Conservation (phyloP, 2,113 vertebrate genomes). For the Thryonomys swinderianus region DNA sequence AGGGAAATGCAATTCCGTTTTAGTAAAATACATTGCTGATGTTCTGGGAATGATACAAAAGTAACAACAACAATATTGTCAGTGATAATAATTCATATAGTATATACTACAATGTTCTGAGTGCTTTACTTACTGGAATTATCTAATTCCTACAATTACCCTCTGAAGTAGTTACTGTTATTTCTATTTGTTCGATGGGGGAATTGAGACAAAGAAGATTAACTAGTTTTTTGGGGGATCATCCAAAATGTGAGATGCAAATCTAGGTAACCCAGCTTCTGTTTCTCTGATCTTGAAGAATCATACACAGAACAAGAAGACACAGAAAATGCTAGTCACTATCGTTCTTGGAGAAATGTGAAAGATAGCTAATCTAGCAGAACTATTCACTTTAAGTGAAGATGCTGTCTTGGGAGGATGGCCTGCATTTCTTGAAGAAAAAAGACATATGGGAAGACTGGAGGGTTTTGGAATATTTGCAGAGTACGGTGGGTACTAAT, state of each 20-base stretch:
- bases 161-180: neutral
- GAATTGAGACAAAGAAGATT: neutral
- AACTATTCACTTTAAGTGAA: neutral
- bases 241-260: slow-evolving; percentile 15
- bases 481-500: too few relatives aligned
- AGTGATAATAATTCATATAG: neutral
- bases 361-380: neutral
- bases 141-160: neutral
- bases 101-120: neutral
- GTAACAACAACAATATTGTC: neutral
- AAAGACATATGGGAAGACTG: too few relatives aligned
- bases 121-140: neutral
- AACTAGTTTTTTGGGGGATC: neutral
- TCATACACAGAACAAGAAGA: neutral
- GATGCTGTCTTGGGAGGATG: too few relatives aligned
- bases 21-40: neutral
- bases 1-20: neutral
- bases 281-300: neutral
- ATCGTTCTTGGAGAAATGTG: neutral
- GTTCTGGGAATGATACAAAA: neutral
- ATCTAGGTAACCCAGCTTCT: neutral
- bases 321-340: neutral
- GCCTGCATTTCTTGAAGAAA: too few relatives aligned
- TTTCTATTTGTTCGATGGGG: neutral
- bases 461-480: too few relatives aligned